phyloP scores from a whole-genome alignment of 2,113 vertebrate genomes.

The Junco hyemalis region DNA sequence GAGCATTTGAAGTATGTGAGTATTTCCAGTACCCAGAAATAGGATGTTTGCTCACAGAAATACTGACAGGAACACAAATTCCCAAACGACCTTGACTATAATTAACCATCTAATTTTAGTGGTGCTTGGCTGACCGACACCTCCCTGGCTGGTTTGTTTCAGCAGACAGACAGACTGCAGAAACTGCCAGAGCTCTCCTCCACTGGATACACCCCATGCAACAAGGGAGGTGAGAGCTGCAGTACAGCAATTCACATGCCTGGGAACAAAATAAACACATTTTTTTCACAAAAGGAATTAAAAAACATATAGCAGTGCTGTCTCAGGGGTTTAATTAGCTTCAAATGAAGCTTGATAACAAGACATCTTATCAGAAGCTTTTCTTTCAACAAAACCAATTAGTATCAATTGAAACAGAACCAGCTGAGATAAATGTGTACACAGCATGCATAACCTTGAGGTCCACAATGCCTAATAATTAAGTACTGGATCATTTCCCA shows the following conservation, averaged over 20 bases:
- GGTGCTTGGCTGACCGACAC: not conserved
- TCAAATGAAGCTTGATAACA: not conserved
- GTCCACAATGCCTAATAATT: constrained; percentile 19
- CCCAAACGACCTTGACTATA: not conserved
- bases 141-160: constrained; percentile 18
- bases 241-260: not conserved
- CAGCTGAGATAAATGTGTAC: not conserved
- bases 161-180: not conserved
- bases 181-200: not conserved
- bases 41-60: not conserved
- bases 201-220: not conserved
- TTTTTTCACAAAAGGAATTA: not conserved
- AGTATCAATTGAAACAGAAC: constrained; percentile 44
- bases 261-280: not conserved
- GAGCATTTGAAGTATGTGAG: not conserved
- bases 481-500: constrained; percentile 33
- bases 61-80: not conserved
- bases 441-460: constrained; percentile 24
- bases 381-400: constrained; percentile 42
- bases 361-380: constrained; percentile 36
- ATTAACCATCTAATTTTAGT: constrained; percentile 34
- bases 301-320: not conserved
- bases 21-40: not conserved
- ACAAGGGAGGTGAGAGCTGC: not conserved
- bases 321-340: constrained; percentile 23